A percentile compares a stretch with the other conserved stretches of the same genome.
These are phyloP conservation scores for Drosophila pseudotalamancana DNA, from an alignment of 2,888 invertebrate species.

Conservation along the genomic window DNA sequence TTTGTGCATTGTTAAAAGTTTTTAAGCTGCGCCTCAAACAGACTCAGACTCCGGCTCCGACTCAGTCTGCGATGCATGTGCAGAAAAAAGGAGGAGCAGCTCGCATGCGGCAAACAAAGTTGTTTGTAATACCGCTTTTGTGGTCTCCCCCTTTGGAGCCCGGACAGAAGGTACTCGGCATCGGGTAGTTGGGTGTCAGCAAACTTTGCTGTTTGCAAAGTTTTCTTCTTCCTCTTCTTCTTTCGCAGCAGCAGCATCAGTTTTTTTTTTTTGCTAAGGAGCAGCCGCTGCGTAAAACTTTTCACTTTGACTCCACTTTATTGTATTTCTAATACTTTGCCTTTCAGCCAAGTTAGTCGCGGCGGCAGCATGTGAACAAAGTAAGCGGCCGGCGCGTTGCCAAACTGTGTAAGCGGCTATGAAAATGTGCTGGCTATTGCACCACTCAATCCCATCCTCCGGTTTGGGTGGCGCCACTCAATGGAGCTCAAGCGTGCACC, in stretches of 20 bases:
- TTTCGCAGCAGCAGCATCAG: slow-evolving; percentile 19
- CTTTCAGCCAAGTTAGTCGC: slow-evolving; percentile 74
- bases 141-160: slow-evolving; percentile 27
- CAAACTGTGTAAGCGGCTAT: slow-evolving; percentile 73
- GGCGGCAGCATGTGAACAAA: slow-evolving; percentile 75
- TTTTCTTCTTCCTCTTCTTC: slow-evolving; percentile 29
- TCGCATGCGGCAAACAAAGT: slow-evolving; percentile 76
- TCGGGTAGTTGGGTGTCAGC: slow-evolving; percentile 47
- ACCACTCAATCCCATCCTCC: not conserved
- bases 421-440: slow-evolving; percentile 74
- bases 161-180: slow-evolving; percentile 39
- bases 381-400: slow-evolving; percentile 75
- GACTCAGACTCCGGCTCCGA: slow-evolving; percentile 20
- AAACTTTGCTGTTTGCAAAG: slow-evolving; percentile 77
- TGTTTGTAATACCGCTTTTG: slow-evolving; percentile 79
- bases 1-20: slow-evolving; percentile 82
- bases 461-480: slow-evolving; percentile 7
- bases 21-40: slow-evolving; percentile 79
- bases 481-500: slow-evolving; percentile 45
- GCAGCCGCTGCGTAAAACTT: slow-evolving; percentile 80
- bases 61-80: slow-evolving; percentile 26
- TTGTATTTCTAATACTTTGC: slow-evolving; percentile 81
- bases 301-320: slow-evolving; percentile 81
- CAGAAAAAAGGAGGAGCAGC: slow-evolving; percentile 2
- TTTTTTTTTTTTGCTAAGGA: slow-evolving; percentile 48